phyloP scores from a whole-genome alignment of 2,888 invertebrate species.

The Acronicta alni region DNA sequence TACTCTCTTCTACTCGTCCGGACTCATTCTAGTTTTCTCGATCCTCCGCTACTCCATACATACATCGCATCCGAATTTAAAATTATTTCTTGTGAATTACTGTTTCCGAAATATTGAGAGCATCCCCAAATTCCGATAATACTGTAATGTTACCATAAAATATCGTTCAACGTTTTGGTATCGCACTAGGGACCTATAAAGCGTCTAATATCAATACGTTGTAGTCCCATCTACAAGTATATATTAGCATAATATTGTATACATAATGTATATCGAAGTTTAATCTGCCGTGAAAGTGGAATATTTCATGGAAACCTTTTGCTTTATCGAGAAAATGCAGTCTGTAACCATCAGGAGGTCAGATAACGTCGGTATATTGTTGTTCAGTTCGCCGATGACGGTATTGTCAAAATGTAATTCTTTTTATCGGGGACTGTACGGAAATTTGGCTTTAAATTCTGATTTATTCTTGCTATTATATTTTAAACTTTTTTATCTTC shows the following conservation, averaged over 20 bases:
- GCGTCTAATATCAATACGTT: constrained; percentile 30
- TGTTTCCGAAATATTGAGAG: not conserved
- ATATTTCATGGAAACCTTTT: constrained; percentile 19
- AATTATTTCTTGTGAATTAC: not conserved
- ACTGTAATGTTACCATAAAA: not conserved
- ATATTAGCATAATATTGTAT: constrained; percentile 75
- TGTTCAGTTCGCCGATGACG: not conserved
- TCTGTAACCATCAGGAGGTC: not conserved
- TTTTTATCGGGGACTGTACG: not conserved
- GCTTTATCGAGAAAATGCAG: constrained; percentile 22
- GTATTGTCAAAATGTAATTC: not conserved
- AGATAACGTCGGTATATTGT: not conserved
- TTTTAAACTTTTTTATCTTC: not conserved
- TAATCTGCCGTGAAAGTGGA: constrained; percentile 34
- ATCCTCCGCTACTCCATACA: not conserved
- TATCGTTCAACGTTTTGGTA: not conserved
- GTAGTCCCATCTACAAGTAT: constrained; percentile 46
- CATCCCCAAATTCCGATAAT: not conserved
- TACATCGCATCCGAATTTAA: not conserved
- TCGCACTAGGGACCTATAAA: constrained; percentile 3
- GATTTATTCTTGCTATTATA: not conserved
- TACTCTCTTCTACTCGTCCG: not conserved
- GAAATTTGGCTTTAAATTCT: not conserved
- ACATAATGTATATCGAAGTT: constrained; percentile 63
- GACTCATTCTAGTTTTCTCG: not conserved